These are phyloP conservation scores for Misgurnus anguillicaudatus DNA, from an alignment of 2,113 vertebrate genomes.

Conservation along the genomic window DNA sequence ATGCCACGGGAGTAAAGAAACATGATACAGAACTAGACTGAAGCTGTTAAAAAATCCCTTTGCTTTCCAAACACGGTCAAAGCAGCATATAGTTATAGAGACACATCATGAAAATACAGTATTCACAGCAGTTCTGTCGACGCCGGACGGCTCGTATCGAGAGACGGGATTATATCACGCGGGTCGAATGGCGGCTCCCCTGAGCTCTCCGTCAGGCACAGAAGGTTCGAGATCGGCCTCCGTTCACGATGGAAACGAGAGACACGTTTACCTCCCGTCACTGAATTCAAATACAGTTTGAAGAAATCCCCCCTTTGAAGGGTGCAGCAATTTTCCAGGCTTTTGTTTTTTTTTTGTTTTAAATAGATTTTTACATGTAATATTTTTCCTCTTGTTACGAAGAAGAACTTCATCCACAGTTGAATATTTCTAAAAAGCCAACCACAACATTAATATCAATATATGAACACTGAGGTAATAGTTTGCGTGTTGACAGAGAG, in stretches of 20 bases:
- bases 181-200: background rate
- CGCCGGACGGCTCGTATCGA: constrained; percentile 15
- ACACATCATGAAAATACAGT: constrained; percentile 47
- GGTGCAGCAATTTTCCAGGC: constrained; percentile 60
- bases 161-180: constrained; percentile 4
- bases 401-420: constrained; percentile 50
- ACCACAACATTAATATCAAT: constrained; percentile 58
- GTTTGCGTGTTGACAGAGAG: constrained; percentile 31
- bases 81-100: constrained; percentile 56
- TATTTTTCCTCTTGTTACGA: constrained; percentile 41
- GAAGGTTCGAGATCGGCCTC: constrained; percentile 52
- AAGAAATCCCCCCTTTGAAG: constrained; percentile 51
- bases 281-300: constrained; percentile 49
- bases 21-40: background rate
- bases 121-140: constrained; percentile 50
- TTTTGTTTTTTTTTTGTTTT: constrained; percentile 43
- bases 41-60: constrained; percentile 34
- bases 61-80: constrained; percentile 45
- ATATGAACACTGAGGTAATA: constrained; percentile 62
- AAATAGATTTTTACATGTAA: constrained; percentile 38
- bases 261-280: background rate
- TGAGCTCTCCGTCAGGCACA: constrained; percentile 51
- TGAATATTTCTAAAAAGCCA: constrained; percentile 56
- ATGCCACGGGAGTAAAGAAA: constrained; percentile 14
- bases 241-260: constrained; percentile 28